A percentile compares a stretch with the other conserved stretches of the same genome.
phyloP scores from a whole-genome alignment of 2,888 invertebrate genomes.

The Aleiodes alternator region DNA sequence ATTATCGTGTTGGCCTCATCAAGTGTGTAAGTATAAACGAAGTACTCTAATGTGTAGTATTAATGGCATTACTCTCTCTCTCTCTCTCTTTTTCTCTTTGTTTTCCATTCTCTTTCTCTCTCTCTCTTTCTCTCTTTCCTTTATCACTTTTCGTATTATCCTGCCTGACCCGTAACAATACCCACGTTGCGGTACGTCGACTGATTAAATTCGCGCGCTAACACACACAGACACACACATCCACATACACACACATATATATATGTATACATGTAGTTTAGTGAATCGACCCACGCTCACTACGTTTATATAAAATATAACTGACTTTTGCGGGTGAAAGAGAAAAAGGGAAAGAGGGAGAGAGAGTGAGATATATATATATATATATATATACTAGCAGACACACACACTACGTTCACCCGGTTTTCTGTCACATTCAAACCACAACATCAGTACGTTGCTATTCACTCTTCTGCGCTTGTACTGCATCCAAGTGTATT shows the following conservation, averaged over 20 bases:
- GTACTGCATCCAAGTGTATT: too few species aligned
- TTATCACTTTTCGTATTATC: not conserved
- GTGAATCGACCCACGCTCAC: constrained; percentile 32
- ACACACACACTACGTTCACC: constrained; percentile 1
- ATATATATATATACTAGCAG: not conserved
- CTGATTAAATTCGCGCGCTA: constrained; percentile 13
- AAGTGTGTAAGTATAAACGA: not conserved
- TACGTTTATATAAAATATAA: too few species aligned
- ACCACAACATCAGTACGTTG: too few species aligned
- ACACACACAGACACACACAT: too few species aligned
- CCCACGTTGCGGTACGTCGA: constrained; percentile 29
- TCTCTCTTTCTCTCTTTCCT: constrained; percentile 6
- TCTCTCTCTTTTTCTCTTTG: constrained; percentile 34
- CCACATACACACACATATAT: too few species aligned
- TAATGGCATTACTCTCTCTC: not conserved
- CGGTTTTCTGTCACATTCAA: not conserved
- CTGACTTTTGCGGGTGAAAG: too few species aligned
- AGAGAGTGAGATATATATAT: too few species aligned
- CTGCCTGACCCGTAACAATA: constrained; percentile 33
- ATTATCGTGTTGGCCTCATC: too few species aligned
- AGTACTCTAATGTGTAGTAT: constrained; percentile 29
- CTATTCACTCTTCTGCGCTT: too few species aligned
- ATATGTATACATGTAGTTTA: too few species aligned
- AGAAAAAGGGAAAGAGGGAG: too few species aligned
- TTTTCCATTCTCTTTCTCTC: not conserved